phyloP scores from a whole-genome alignment of 2,113 vertebrate species.

The Malurus melanocephalus region DNA sequence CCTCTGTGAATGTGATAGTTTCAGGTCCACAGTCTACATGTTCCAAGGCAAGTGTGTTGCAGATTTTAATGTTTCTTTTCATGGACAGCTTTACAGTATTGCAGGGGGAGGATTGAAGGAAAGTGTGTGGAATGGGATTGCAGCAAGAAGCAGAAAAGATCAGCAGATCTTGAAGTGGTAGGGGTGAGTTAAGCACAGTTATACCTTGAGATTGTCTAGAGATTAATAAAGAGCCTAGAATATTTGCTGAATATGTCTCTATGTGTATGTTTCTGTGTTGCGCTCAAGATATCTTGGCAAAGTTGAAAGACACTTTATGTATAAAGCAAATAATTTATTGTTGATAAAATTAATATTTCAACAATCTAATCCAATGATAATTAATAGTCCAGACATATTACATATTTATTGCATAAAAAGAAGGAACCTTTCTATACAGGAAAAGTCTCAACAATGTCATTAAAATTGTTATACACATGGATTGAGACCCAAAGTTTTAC shows the following conservation, averaged over 20 bases:
- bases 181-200: not conserved
- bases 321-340: not conserved
- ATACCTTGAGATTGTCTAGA: not conserved
- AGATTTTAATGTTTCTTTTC: not conserved
- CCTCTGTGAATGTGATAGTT: not conserved
- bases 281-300: not conserved
- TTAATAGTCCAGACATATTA: not conserved
- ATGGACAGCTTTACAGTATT: not conserved
- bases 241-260: not conserved
- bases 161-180: not conserved
- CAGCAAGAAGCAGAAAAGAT: not conserved
- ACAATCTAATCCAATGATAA: not conserved
- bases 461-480: not conserved
- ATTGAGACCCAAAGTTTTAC: not conserved
- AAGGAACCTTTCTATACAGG: not conserved
- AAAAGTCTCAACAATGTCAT: not conserved
- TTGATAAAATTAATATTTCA: not conserved
- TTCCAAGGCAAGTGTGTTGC: not conserved
- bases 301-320: not conserved
- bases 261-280: not conserved
- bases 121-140: not conserved
- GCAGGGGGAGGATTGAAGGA: rapidly evolving
- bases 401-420: not conserved
- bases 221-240: not conserved
- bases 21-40: not conserved